Evolutionary conservation across 1,140 invertebrate species (phyloP).

Genomic region (Aphelenchoides fujianensis): DNA sequence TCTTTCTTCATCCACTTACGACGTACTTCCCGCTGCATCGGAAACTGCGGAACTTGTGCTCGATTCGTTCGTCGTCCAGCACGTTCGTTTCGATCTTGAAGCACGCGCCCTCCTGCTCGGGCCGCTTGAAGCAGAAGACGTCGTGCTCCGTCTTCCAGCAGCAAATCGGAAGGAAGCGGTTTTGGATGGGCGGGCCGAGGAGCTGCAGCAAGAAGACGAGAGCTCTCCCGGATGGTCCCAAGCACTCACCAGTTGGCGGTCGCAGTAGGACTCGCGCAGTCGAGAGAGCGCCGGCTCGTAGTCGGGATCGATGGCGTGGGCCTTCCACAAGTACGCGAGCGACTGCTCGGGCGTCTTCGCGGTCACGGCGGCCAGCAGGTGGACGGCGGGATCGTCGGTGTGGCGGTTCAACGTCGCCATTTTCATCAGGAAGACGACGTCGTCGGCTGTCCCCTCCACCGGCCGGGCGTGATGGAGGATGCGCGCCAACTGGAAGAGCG

Average conservation of each 20-base stretch:
- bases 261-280: conserved; percentile 10
- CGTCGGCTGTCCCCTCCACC: conserved; percentile 5
- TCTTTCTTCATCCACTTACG: conserved; percentile 20
- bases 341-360: neutral
- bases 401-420: neutral
- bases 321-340: neutral
- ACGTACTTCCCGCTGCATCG: conserved; percentile 27
- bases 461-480: neutral
- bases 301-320: neutral
- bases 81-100: conserved; percentile 20
- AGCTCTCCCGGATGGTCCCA: conserved; percentile 19
- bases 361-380: neutral
- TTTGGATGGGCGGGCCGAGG: neutral
- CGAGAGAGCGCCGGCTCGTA: neutral
- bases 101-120: conserved; percentile 5
- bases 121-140: conserved; percentile 26
- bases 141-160: conserved; percentile 32
- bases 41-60: conserved; percentile 30
- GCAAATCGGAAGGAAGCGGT: conserved; percentile 24
- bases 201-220: neutral
- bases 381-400: neutral
- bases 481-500: conserved; percentile 14
- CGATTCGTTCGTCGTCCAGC: conserved; percentile 17
- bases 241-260: neutral
- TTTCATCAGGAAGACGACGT: conserved; percentile 9